These are phyloP conservation scores for Sycophila texana DNA, from an alignment of 2,888 invertebrate species.

Conservation along the genomic window DNA sequence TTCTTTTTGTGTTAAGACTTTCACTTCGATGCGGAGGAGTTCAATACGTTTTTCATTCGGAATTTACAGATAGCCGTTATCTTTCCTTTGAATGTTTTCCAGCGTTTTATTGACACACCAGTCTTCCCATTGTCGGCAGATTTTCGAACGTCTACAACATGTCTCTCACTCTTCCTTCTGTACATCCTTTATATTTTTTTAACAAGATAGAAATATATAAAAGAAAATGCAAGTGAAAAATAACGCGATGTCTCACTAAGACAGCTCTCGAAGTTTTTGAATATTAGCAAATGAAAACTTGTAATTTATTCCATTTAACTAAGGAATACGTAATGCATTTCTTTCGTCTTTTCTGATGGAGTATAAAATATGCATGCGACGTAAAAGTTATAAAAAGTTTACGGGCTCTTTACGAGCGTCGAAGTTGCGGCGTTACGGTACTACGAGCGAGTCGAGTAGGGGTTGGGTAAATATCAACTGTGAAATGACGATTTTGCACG, in stretches of 20 bases:
- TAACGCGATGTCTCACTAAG: too few species aligned
- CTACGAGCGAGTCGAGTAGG: neutral
- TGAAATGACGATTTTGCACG: slow-evolving; percentile 20
- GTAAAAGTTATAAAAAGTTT: slow-evolving; percentile 34
- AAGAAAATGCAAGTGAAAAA: too few species aligned
- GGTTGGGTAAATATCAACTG: slow-evolving; percentile 30
- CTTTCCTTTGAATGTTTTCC: slow-evolving; percentile 38
- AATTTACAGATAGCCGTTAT: slow-evolving; percentile 38
- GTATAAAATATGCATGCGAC: slow-evolving; percentile 15
- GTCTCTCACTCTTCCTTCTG: slow-evolving; percentile 21
- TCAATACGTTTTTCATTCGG: slow-evolving; percentile 32
- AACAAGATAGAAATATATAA: too few species aligned
- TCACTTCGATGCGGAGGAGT: slow-evolving; percentile 24
- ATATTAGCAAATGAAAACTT: slow-evolving; percentile 1
- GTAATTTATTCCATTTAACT: slow-evolving; percentile 8
- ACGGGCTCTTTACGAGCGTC: slow-evolving; percentile 40
- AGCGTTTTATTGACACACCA: slow-evolving; percentile 5
- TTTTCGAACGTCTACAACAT: slow-evolving; percentile 1
- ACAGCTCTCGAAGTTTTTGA: neutral
- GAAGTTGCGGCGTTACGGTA: slow-evolving; percentile 1
- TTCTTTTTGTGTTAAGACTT: slow-evolving; percentile 21
- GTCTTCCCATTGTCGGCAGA: slow-evolving; percentile 33
- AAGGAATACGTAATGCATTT: neutral
- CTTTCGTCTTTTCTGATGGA: neutral
- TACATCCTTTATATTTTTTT: neutral